Evolutionary conservation across 2,888 invertebrate species (phyloP), one percentile per base, ranked within the genome.

Genomic region (Andricus curvator): DNA sequence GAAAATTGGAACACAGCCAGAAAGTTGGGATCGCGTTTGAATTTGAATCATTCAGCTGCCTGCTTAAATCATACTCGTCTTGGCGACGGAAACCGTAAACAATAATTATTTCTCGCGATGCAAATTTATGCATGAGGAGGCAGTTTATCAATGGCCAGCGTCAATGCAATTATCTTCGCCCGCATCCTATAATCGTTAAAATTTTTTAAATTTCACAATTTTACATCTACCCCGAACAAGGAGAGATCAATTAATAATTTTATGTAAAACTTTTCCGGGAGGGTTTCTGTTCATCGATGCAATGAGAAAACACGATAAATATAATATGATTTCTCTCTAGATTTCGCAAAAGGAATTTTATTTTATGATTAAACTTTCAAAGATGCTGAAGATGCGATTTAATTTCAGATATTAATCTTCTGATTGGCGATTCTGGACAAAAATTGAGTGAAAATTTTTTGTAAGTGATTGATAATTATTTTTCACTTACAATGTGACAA

Each of bases 41-140:
- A 56, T 70, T 70, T 48, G 51, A 56, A 74, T 20, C 56, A 56
- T 56, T 74, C 51, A 33, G 56, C 51, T 70, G 68, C 48, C 68
- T 48, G 1, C 17, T 44, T 70, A 70, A 70, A 70, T 70, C 68
- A 70, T 56, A 56, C 25, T 70, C 68, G 48, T 17, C 25, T 48
- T 70, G 25, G n/a, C 74, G 51, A 74, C 74, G 33, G 33, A 74
- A 74, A 56, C 51, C 13, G 33, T 56, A 74, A 74, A 74, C 74
- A 74, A 56, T 74, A 29, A 74, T 74, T 74, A 74, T 74, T 56
- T 51, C 56, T 74, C 33, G 29, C 15, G 56, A 37, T 56, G 74
- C 56, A 74, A 56, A 74, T 74, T 74, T 74, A 74, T 74, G 74
- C 74, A 74, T 56, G 20, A 74, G 29, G 13, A 51, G 20, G 4